These are phyloP conservation scores for Neogobius melanostomus DNA, from an alignment of 2,113 vertebrate species.

Conservation along the genomic window DNA sequence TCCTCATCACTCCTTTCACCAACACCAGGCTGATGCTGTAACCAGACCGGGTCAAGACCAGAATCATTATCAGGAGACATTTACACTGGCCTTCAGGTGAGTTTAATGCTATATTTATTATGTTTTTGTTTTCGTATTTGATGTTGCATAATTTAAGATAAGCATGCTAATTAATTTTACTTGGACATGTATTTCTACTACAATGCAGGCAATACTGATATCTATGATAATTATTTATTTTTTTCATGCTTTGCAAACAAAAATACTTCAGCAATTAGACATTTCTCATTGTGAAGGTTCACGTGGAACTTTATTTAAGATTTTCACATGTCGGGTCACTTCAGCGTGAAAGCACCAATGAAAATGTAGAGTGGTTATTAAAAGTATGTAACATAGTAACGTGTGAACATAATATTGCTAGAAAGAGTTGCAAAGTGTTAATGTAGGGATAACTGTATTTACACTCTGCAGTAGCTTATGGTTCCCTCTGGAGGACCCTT, in stretches of 20 bases:
- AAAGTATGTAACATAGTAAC: neutral
- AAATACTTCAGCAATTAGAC: neutral
- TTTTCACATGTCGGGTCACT: neutral
- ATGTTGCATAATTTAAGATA: neutral
- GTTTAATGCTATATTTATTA: constrained; percentile 13
- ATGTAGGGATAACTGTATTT: constrained; percentile 56
- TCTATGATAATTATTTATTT: neutral
- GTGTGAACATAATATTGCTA: constrained; percentile 5
- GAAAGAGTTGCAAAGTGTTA: constrained; percentile 19
- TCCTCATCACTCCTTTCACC: constrained; percentile 54
- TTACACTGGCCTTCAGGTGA: constrained; percentile 51
- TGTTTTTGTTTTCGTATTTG: neutral
- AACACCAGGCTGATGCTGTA: constrained; percentile 57
- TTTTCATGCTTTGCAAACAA: neutral
- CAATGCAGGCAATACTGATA: too few species aligned
- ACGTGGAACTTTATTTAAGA: neutral
- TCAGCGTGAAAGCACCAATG: neutral
- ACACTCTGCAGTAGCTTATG: constrained; percentile 37
- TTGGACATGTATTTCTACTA: neutral
- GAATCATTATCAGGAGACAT: constrained; percentile 13
- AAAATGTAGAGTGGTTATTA: neutral
- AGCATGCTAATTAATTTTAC: neutral
- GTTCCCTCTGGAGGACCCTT: constrained; percentile 46
- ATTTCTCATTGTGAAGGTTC: neutral
- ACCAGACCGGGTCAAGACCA: constrained; percentile 28